These are phyloP conservation scores for Hydropsyche tenuis DNA, from an alignment of 1,140 invertebrate genomes.

Conservation along the genomic window DNA sequence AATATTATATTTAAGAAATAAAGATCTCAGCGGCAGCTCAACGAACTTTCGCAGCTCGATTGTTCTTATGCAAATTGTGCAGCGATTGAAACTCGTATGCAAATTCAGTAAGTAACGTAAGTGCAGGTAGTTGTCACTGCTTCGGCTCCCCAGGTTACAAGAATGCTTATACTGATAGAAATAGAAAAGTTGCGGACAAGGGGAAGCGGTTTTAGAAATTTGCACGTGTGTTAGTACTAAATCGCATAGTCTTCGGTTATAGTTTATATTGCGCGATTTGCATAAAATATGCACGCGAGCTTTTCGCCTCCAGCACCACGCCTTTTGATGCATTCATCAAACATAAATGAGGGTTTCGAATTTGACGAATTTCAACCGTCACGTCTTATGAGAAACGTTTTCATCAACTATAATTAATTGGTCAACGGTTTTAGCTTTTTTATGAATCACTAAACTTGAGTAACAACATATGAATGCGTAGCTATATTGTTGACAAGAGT, in stretches of 20 bases:
- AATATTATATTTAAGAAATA: too few species aligned
- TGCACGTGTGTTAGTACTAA: not conserved
- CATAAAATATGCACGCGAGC: slow-evolving; percentile 24
- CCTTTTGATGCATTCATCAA: slow-evolving; percentile 31
- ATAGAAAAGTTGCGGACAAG: not conserved
- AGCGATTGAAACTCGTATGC: slow-evolving; percentile 1
- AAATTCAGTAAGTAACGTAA: not conserved
- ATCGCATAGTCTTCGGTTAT: slow-evolving; percentile 18
- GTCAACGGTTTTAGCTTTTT: too few species aligned
- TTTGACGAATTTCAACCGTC: not conserved
- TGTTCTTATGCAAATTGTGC: slow-evolving; percentile 30
- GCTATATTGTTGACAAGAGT: too few species aligned
- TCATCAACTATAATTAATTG: too few species aligned
- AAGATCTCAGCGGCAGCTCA: slow-evolving; percentile 14
- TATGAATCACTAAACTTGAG: too few species aligned
- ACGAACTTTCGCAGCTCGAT: slow-evolving; percentile 5
- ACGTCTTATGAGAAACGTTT: too few species aligned
- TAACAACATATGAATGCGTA: too few species aligned
- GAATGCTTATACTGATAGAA: not conserved
- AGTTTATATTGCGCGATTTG: not conserved
- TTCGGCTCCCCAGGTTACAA: not conserved
- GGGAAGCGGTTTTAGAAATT: not conserved
- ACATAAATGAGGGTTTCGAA: not conserved
- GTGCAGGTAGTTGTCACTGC: slow-evolving; percentile 22
- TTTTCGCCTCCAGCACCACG: slow-evolving; percentile 16